phyloP scores from a whole-genome alignment of 53 echinoderm and acorn worm genomes.

The Hippasteria phrygiana region DNA sequence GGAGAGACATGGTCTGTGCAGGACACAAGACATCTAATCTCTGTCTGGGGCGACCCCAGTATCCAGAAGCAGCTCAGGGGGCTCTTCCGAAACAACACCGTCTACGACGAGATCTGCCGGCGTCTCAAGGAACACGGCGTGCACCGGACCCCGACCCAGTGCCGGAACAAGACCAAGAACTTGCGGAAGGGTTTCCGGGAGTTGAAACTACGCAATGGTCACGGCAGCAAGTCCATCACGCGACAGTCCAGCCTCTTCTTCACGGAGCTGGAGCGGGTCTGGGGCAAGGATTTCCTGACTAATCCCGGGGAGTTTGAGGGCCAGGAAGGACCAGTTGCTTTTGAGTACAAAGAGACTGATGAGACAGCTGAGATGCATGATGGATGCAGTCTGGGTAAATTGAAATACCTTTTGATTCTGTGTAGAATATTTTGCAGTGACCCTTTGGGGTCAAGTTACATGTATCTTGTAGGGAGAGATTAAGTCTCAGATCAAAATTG shows the following conservation, averaged over 20 bases:
- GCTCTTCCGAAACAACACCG: conserved; percentile 46
- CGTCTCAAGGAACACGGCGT: conserved; percentile 19
- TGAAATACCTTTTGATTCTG: too few species aligned
- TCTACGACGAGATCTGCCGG: conserved; percentile 48
- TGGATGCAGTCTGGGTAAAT: conserved; percentile 14
- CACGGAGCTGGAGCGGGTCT: conserved; percentile 45
- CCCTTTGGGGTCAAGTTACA: too few species aligned
- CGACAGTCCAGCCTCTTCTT: conserved; percentile 39
- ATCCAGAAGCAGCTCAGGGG: conserved; percentile 38
- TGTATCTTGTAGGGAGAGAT: too few species aligned
- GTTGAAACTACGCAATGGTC: conserved; percentile 32
- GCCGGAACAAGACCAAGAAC: conserved; percentile 57
- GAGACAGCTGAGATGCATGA: not conserved
- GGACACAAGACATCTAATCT: conserved; percentile 41
- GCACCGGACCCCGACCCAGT: conserved; percentile 43
- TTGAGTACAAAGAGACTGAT: conserved; percentile 8
- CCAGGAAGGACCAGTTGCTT: not conserved
- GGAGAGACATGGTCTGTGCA: conserved; percentile 40
- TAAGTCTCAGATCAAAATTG: too few species aligned
- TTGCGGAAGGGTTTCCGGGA: conserved; percentile 45
- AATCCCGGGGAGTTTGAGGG: conserved; percentile 25
- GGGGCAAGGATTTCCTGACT: conserved; percentile 44
- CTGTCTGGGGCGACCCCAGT: conserved; percentile 29
- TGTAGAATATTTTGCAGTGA: too few species aligned
- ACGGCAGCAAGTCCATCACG: conserved; percentile 32